These are phyloP conservation scores for Rhinogobio ventralis DNA, from an alignment of 2,797 vertebrate species.

Conservation along the genomic window DNA sequence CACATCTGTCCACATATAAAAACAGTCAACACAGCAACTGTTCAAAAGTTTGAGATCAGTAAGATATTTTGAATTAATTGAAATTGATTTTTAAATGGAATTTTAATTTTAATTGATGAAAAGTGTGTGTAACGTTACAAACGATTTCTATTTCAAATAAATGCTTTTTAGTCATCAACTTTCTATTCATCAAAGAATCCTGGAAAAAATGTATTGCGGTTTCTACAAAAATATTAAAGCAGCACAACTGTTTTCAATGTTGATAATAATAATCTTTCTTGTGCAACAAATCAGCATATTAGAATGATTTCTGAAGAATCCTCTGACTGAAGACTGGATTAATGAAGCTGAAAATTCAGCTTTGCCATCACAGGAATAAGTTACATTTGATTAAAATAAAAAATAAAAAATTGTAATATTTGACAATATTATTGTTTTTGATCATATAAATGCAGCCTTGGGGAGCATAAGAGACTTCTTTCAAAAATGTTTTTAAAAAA, in stretches of 20 bases:
- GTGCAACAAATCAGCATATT: too few relatives aligned
- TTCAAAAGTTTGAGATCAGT: neutral
- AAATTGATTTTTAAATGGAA: too few relatives aligned
- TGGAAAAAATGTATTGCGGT: too few relatives aligned
- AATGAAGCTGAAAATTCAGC: neutral
- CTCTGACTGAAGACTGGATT: neutral
- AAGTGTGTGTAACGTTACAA: neutral
- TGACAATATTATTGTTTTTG: too few relatives aligned
- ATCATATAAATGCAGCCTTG: neutral
- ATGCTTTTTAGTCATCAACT: neutral
- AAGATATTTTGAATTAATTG: neutral
- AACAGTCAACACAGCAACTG: neutral
- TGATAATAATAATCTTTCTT: too few relatives aligned
- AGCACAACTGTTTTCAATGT: too few relatives aligned
- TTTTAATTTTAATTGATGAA: too few relatives aligned
- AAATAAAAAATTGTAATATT: too few relatives aligned
- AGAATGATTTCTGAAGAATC: neutral
- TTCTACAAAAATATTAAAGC: constrained; percentile 8
- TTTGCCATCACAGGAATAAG: too few relatives aligned
- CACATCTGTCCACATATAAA: neutral
- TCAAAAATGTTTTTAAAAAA: neutral
- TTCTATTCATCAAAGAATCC: neutral
- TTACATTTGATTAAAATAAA: too few relatives aligned
- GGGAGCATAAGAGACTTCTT: neutral
- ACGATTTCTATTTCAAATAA: neutral